Base-by-base conservation (phyloP, 2,888 invertebrate species). In the Archaeoteleia sp. region DNA sequence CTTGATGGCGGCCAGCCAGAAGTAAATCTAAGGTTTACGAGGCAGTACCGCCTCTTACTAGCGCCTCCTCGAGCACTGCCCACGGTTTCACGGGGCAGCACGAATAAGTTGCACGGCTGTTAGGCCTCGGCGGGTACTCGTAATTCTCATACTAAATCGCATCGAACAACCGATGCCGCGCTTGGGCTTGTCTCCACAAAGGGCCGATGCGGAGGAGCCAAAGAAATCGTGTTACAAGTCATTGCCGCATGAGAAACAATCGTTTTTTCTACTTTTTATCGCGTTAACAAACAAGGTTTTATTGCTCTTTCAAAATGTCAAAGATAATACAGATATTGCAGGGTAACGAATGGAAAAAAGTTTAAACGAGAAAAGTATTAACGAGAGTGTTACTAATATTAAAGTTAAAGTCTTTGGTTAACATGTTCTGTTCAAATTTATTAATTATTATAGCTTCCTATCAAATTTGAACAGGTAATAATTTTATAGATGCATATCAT, bases 21-120 rank as follows among this genome's bases (percentile, higher is more conserved):
- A 85, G 85, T 85, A 85, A 85, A 85, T 85, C 84, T 85, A 84
- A 85, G 83, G 84, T 85, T 84, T 85, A 85, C 83, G 85, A 85
- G 84, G 82, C 83, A 83, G 84, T 81, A 81, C 84, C 85, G 85
- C 85, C 85, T 83, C 84, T 85, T 85, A 83, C 85, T 84, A 82
- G 84, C 85, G 82, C 85, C 85, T 84, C 83, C 84, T 84, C 82
- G 79, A 83, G 82, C 82, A 77, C 80, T 80, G 78, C 79, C 79
- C 80, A 77, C 80, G 78, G 76, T 78, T 77, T 72, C 75, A 71
- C 53, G 74, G 71, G 67, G 70, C 58, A 69, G 68, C 58, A 54
- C 68, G 69, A 65, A 67, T 71, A 71, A 74, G 71, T 72, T 54
- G 72, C 71, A 65, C 69, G 70, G 69, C 72, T 72, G 71, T 74